Evolutionary conservation across 2,797 vertebrate genomes (phyloP), one percentile per base, ranked within the genome.

Genomic region (Enteromius thamalakanensis): DNA sequence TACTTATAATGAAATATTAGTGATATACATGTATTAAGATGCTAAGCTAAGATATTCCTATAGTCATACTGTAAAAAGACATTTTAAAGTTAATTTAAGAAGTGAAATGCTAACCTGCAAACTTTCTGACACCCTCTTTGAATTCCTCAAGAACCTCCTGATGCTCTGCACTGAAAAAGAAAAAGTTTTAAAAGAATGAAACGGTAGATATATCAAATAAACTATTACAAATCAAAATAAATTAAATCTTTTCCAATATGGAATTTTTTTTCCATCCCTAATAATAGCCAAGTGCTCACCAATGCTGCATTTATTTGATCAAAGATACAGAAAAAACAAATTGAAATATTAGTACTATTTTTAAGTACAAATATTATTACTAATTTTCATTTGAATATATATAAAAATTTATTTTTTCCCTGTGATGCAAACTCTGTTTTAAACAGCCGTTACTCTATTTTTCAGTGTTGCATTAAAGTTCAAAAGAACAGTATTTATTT

Each of bases 101-200:
- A 40, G 47, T 60, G 5, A 58, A 62, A 55, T 40, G 19, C 84
- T 92, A 94, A 99, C 98, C 98, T 95, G 98, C 93, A 92, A 98
- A 99, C 87, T 95, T 97, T 67, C 91, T 93, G 90, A 96, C 93
- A 90, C 98, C 98, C 86, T 95, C 94, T 86, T 97, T 97, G 90
- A 95, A 98, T 69, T 97, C 97, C 88, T 96, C 95, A 91, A 99
- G 89, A 37, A 97, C 96, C 0, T 99, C 97, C 67, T 96, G 95
- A 87, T 99, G 95, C 85, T 98, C 97, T 89, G 94, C 96, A 87
- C 98, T 99, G 64, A 9, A 88, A 72, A 49, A 83, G 4, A 62
- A 45, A 68, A 75, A 26, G 60, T 11, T 11, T 34, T 60, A 37
- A 26, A 69, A 40, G 4, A 11, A 4, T 23, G 53, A 37, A 1